These are phyloP conservation scores for Puma concolor DNA, from an alignment of 2,113 vertebrate genomes.

Conservation along the genomic window DNA sequence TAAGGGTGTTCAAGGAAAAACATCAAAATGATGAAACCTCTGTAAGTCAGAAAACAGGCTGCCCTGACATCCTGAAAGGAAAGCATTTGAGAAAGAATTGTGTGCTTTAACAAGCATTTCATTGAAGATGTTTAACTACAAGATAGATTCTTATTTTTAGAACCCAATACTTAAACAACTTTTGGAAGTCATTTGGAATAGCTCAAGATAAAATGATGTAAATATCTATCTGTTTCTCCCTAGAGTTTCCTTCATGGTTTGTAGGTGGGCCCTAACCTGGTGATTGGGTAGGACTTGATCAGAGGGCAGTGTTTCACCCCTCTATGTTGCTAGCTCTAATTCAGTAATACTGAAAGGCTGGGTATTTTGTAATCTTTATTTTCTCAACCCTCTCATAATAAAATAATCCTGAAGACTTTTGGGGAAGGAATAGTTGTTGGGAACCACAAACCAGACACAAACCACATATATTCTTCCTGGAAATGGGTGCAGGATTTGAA, in stretches of 20 bases:
- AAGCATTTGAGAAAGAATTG: neutral
- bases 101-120: neutral
- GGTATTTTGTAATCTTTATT: neutral
- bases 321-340: neutral
- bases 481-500: neutral
- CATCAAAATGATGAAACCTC: neutral
- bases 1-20: slow-evolving; percentile 9
- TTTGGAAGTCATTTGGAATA: neutral
- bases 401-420: neutral
- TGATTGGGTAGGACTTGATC: neutral
- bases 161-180: neutral
- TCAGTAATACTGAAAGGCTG: neutral
- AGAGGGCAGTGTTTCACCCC: too few species aligned
- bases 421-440: neutral
- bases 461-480: neutral
- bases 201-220: neutral
- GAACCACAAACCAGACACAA: neutral
- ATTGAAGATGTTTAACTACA: neutral
- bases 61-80: neutral
- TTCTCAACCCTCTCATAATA: neutral
- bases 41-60: neutral
- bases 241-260: neutral
- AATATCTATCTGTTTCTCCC: neutral
- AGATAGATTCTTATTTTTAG: neutral
- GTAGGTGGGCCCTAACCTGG: neutral